Percentiles rank a stretch among this genome's conserved stretches.
These are phyloP conservation scores for Hemithea aestivaria DNA, from an alignment of 2,888 invertebrate species.

Conservation along the genomic window DNA sequence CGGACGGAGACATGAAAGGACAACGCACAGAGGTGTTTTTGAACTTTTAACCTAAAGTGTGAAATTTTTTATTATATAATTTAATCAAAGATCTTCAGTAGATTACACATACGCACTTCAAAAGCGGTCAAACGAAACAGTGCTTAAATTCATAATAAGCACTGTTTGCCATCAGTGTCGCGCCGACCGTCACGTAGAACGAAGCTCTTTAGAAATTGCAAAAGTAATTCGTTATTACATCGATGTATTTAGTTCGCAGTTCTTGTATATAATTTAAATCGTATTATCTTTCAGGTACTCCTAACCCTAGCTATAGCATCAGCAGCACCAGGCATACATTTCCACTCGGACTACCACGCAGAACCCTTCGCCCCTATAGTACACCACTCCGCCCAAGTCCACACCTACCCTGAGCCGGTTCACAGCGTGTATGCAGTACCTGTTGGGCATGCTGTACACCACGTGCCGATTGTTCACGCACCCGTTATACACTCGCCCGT, in stretches of 20 bases:
- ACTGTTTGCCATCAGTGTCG: too few species aligned
- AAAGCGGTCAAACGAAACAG: too few species aligned
- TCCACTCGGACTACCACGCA: constrained; percentile 18
- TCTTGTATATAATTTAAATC: too few species aligned
- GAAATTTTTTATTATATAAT: too few species aligned
- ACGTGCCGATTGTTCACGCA: constrained; percentile 17
- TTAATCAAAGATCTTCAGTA: constrained; percentile 4
- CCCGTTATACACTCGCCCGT: constrained; percentile 24
- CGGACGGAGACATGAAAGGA: too few species aligned
- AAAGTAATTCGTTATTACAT: too few species aligned
- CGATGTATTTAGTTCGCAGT: too few species aligned
- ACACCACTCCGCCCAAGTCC: constrained; percentile 28
- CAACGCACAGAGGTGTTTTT: too few species aligned
- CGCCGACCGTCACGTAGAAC: too few species aligned
- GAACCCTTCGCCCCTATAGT: constrained; percentile 23
- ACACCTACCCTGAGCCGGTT: constrained; percentile 35
- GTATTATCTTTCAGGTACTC: constrained; percentile 17
- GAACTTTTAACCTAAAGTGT: too few species aligned
- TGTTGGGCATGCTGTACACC: constrained; percentile 27
- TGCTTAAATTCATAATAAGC: too few species aligned
- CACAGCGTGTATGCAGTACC: constrained; percentile 29
- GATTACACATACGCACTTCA: not conserved
- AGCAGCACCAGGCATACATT: constrained; percentile 20
- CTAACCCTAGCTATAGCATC: constrained; percentile 7
- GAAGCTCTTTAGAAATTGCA: too few species aligned